These are phyloP conservation scores for Lichenostomus cassidix DNA, from an alignment of 2,113 vertebrate genomes.

Conservation along the genomic window DNA sequence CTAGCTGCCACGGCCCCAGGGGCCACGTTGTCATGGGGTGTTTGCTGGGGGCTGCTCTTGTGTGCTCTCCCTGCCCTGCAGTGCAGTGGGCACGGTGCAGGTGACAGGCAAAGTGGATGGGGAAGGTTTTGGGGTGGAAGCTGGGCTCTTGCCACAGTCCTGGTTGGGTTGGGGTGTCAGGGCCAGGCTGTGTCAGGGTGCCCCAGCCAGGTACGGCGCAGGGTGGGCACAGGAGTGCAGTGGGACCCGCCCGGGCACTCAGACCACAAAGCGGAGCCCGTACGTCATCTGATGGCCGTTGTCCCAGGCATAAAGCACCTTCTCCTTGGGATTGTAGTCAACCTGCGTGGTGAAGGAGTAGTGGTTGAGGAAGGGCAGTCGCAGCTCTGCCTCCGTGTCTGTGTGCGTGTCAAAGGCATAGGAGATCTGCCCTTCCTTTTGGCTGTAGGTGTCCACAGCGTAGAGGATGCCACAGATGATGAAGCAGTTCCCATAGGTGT, in stretches of 20 bases:
- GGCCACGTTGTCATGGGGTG: background rate
- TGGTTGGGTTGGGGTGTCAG: background rate
- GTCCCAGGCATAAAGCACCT: conserved; percentile 95
- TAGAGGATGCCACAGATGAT: conserved; percentile 95
- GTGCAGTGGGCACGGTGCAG: background rate
- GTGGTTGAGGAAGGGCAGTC: conserved; percentile 88
- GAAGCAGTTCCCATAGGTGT: conserved; percentile 95
- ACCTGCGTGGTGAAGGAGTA: conserved; percentile 91
- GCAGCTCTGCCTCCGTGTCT: conserved; percentile 84
- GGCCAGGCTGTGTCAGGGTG: background rate
- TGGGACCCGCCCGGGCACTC: conserved; percentile 32
- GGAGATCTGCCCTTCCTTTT: conserved; percentile 87
- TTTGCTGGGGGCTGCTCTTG: background rate
- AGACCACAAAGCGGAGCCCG: conserved; percentile 84
- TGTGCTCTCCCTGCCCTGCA: background rate
- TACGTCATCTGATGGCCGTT: conserved; percentile 96
- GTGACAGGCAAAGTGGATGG: background rate
- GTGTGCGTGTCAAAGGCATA: conserved; percentile 97
- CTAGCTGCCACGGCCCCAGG: background rate
- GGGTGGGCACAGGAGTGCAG: background rate
- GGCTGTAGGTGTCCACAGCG: conserved; percentile 88
- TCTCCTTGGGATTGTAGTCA: conserved; percentile 97
- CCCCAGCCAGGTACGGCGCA: rapidly evolving
- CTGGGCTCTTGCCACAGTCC: background rate
- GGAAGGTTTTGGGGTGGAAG: background rate